Percentiles rank a stretch among this genome's conserved stretches.
Evolutionary conservation across 64 coral and sea anemone genomes (phyloP).

Genomic region (Stichodactyla mertensii): DNA sequence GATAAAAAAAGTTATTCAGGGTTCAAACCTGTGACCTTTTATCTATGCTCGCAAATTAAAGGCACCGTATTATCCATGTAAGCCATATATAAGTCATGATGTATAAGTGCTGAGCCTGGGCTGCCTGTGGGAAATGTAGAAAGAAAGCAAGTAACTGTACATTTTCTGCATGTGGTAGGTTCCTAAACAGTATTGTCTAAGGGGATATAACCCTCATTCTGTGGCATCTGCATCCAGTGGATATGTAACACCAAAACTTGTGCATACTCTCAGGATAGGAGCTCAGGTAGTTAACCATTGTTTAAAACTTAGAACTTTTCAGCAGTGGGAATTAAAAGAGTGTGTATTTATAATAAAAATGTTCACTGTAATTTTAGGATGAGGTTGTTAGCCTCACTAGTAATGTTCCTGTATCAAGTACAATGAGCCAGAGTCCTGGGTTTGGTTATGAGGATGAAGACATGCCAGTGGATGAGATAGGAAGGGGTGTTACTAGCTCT

Average conservation of each 20-base stretch:
- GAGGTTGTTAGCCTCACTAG: slow-evolving; percentile 70
- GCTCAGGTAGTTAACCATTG: slow-evolving; percentile 63
- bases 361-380: slow-evolving; percentile 44
- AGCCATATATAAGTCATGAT: too few relatives aligned
- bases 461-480: slow-evolving; percentile 18
- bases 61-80: too few relatives aligned
- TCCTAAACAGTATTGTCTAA: slow-evolving; percentile 73
- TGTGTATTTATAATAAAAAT: background rate
- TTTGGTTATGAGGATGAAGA: slow-evolving; percentile 50
- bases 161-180: slow-evolving; percentile 34
- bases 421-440: slow-evolving; percentile 36
- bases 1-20: too few relatives aligned
- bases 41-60: too few relatives aligned
- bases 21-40: too few relatives aligned
- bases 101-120: too few relatives aligned
- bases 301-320: background rate
- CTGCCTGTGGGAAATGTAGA: too few relatives aligned
- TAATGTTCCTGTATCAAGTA: slow-evolving; percentile 24
- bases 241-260: slow-evolving; percentile 81
- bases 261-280: slow-evolving; percentile 72
- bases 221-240: slow-evolving; percentile 54
- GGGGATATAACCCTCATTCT: slow-evolving; percentile 80
- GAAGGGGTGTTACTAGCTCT: slow-evolving; percentile 6
- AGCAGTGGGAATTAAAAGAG: background rate
- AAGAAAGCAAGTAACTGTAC: background rate